These are phyloP conservation scores for Microctonus hyperodae DNA, from an alignment of 2,888 invertebrate species.

Conservation along the genomic window DNA sequence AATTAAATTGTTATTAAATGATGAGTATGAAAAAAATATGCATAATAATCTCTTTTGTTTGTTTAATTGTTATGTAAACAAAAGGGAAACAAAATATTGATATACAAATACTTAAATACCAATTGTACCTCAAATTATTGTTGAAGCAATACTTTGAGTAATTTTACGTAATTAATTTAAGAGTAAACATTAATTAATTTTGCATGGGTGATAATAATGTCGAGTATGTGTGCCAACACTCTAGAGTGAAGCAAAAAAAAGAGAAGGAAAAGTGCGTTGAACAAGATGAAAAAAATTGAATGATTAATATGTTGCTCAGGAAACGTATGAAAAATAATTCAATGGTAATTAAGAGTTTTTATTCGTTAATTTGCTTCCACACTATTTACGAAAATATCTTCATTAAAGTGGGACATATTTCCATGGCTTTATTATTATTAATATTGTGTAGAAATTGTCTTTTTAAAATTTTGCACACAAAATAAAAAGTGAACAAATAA, in stretches of 20 bases:
- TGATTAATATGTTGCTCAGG: constrained; percentile 19
- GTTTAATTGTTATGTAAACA: too few species aligned
- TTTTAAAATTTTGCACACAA: not conserved
- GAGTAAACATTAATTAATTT: not conserved
- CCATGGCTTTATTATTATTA: not conserved
- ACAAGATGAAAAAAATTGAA: not conserved
- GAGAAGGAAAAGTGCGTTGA: not conserved
- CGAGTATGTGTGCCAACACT: constrained; percentile 25
- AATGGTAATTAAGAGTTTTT: constrained; percentile 15
- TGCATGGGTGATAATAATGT: constrained; percentile 4
- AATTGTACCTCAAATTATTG: too few species aligned
- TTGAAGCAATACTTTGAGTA: not conserved
- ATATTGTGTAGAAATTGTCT: too few species aligned
- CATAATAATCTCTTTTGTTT: too few species aligned
- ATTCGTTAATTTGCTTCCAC: constrained; percentile 18
- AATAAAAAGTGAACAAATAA: not conserved
- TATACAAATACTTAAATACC: too few species aligned
- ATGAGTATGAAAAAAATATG: too few species aligned
- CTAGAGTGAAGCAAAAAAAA: not conserved
- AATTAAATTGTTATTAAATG: too few species aligned
- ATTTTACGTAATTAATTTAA: not conserved
- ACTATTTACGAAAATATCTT: constrained; percentile 16
- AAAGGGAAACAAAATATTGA: too few species aligned
- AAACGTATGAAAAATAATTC: not conserved
- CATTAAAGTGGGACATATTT: constrained; percentile 7